Conservation (phyloP, 2,797 vertebrate genomes). For the Artibeus lituratus region DNA sequence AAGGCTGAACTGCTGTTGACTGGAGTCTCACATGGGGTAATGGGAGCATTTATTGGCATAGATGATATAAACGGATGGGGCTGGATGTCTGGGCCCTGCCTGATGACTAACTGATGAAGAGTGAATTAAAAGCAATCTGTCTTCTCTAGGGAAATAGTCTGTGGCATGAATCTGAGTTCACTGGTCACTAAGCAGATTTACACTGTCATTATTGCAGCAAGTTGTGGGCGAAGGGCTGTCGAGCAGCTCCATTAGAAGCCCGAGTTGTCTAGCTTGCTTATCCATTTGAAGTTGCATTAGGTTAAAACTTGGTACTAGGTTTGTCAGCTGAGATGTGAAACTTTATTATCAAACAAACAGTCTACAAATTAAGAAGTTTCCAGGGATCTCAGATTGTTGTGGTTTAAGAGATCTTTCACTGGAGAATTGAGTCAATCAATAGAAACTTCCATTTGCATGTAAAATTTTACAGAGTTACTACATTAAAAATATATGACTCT, state of each 20-base stretch:
- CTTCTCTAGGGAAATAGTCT: conserved; percentile 35
- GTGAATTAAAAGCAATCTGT: conserved; percentile 61
- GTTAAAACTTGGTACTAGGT: conserved; percentile 73
- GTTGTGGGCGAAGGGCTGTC: conserved; percentile 22
- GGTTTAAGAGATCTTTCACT: conserved; percentile 50
- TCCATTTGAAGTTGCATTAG: conserved; percentile 68
- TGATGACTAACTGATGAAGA: conserved; percentile 56
- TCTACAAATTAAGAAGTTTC: conserved; percentile 28
- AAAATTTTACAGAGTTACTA: conserved; percentile 18
- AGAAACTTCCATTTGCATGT: conserved; percentile 4
- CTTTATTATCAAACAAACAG: conserved; percentile 68
- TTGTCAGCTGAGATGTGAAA: conserved; percentile 75
- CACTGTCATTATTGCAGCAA: conserved; percentile 20
- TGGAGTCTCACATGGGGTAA: conserved; percentile 39
- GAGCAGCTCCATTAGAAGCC: conserved; percentile 52
- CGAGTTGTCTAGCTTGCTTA: conserved; percentile 27
- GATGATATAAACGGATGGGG: conserved; percentile 22
- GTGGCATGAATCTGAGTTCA: conserved; percentile 36
- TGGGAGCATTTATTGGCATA: not conserved
- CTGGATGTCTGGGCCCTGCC: conserved; percentile 27
- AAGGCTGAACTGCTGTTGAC: conserved; percentile 10
- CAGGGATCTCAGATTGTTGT: conserved; percentile 49
- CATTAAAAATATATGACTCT: conserved; percentile 41
- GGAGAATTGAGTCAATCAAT: conserved; percentile 50
- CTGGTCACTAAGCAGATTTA: conserved; percentile 39